phyloP scores from a whole-genome alignment of 2,888 invertebrate species.

The Scaptodrosophila latifasciaeformis region DNA sequence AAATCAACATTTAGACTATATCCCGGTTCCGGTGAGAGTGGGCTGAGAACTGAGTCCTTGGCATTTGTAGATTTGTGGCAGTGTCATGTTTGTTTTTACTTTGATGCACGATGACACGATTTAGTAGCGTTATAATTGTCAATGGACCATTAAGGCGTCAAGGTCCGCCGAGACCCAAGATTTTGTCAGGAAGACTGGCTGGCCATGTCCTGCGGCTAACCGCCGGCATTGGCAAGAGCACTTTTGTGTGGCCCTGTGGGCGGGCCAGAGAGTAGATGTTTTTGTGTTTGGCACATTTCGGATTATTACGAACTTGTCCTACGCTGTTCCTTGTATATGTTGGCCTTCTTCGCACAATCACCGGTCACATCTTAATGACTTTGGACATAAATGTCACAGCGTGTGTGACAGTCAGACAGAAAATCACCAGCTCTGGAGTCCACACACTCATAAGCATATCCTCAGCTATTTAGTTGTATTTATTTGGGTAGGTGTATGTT shows the following conservation, averaged over 20 bases:
- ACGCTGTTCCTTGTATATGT: no score
- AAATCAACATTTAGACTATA: conserved; percentile 9
- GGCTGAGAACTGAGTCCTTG: background rate
- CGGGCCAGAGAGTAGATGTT: background rate
- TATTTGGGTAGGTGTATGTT: no score
- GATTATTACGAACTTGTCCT: background rate
- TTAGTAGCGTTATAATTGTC: conserved; percentile 64
- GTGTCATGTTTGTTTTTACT: conserved; percentile 35
- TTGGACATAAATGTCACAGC: background rate
- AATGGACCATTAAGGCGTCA: conserved; percentile 52
- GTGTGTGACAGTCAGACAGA: background rate
- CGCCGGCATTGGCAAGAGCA: background rate
- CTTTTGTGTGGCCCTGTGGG: conserved; percentile 1
- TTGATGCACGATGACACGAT: conserved; percentile 37
- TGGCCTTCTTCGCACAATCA: no score
- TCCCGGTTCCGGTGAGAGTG: conserved; percentile 5
- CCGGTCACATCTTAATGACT: no score
- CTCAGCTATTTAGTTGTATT: no score
- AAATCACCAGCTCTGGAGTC: background rate
- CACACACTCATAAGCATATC: no score
- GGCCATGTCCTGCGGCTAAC: conserved; percentile 6
- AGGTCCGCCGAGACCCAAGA: background rate
- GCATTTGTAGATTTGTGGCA: conserved; percentile 21
- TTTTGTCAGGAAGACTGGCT: no score
- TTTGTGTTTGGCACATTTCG: no score